Conservation (phyloP, 92 coral and sea anemone genomes). For the Porites rus region DNA sequence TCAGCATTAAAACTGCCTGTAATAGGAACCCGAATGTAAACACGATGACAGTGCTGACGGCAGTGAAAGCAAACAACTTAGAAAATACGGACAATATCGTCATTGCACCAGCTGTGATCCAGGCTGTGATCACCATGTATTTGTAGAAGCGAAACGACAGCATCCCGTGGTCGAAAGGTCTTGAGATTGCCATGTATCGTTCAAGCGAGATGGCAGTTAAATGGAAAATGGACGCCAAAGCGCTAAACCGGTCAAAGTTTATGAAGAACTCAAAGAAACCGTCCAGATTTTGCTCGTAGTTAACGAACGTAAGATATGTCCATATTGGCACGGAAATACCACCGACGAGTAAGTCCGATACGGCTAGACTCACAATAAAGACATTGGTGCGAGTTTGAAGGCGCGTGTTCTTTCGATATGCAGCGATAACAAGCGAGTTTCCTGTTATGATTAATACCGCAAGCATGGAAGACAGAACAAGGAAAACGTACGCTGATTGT, state of each 20-base stretch:
- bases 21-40: constrained; percentile 60
- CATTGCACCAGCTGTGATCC: constrained; percentile 56
- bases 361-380: constrained; percentile 73
- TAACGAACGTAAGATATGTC: constrained; percentile 53
- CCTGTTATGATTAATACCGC: constrained; percentile 60
- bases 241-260: constrained; percentile 73
- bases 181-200: constrained; percentile 65
- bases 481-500: constrained; percentile 20
- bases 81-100: constrained; percentile 55
- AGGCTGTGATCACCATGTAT: constrained; percentile 53
- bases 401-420: constrained; percentile 62
- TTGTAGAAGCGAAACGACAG: constrained; percentile 45
- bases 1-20: constrained; percentile 51
- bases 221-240: constrained; percentile 83
- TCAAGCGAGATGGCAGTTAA: constrained; percentile 74
- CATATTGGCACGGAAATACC: constrained; percentile 74
- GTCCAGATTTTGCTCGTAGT: constrained; percentile 20
- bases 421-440: constrained; percentile 63
- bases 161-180: constrained; percentile 59
- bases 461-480: constrained; percentile 42
- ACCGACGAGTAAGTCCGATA: constrained; percentile 78
- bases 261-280: constrained; percentile 36
- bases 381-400: constrained; percentile 70
- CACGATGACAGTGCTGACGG: constrained; percentile 47
- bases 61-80: background rate